Conservation (phyloP, 2,797 vertebrate species). For the Gymnothorax javanicus region DNA sequence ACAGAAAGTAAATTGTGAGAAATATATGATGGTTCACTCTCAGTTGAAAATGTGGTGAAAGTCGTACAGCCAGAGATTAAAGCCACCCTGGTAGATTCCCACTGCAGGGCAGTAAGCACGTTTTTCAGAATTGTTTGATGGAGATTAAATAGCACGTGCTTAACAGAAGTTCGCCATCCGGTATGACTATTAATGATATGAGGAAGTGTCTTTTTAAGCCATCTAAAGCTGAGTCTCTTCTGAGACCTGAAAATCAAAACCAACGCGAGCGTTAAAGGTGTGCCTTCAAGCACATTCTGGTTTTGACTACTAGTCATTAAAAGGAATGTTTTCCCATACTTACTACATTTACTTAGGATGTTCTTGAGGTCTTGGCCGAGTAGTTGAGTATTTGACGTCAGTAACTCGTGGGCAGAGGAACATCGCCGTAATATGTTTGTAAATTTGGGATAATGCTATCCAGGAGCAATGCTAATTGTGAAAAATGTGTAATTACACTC, state of each 20-base stretch:
- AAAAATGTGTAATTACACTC: not conserved
- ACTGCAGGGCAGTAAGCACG: conserved; percentile 66
- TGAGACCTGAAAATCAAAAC: conserved; percentile 37
- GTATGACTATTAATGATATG: conserved; percentile 64
- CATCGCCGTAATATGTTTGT: not conserved
- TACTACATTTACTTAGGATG: not conserved
- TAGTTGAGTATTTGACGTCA: not conserved
- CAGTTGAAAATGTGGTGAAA: conserved; percentile 73
- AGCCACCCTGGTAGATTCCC: conserved; percentile 66
- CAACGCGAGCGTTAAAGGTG: not conserved
- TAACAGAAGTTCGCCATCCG: conserved; percentile 58
- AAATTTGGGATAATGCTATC: not conserved
- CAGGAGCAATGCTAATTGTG: not conserved
- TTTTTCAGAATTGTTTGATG: conserved; percentile 60
- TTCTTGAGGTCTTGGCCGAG: not conserved
- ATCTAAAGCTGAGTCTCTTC: conserved; percentile 32
- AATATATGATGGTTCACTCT: conserved; percentile 77
- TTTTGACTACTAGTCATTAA: not conserved
- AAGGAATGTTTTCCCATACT: not conserved
- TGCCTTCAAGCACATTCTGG: not conserved
- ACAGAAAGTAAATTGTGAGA: conserved; percentile 80
- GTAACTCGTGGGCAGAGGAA: not conserved
- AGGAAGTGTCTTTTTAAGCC: conserved; percentile 66
- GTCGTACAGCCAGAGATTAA: conserved; percentile 73
- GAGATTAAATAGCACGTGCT: conserved; percentile 67